Evolutionary conservation across 2,113 vertebrate genomes (phyloP).

Genomic region (Orthochromis indermauri): DNA sequence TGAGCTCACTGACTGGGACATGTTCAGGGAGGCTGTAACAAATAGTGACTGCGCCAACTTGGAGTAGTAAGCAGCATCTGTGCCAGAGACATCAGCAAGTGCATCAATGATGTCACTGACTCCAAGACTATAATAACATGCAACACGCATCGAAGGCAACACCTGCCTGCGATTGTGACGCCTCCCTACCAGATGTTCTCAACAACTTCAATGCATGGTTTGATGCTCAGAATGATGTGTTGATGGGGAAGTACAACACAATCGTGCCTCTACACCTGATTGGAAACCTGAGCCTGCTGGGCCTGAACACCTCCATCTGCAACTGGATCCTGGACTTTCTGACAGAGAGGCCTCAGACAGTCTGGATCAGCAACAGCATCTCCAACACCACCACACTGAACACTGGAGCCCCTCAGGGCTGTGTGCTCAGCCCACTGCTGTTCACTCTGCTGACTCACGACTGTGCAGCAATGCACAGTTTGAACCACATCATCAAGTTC

Average conservation of each 20-base stretch:
- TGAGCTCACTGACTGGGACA: neutral
- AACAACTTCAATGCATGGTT: neutral
- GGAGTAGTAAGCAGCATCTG: neutral
- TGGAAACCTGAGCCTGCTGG: neutral
- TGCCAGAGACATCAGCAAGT: neutral
- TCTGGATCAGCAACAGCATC: neutral
- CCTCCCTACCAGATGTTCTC: neutral
- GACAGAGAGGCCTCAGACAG: neutral
- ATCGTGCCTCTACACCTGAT: neutral
- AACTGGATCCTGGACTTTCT: neutral
- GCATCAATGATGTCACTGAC: neutral
- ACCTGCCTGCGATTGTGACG: neutral
- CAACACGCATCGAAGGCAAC: neutral
- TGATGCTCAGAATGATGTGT: neutral
- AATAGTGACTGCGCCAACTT: neutral
- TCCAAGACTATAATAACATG: neutral
- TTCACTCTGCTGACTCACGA: neutral
- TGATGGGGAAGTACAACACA: neutral
- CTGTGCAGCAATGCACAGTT: neutral
- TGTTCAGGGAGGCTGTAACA: neutral
- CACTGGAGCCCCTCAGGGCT: neutral
- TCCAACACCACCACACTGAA: neutral
- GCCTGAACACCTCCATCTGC: neutral
- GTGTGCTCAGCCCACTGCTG: neutral
- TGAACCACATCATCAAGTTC: neutral